phyloP scores from a whole-genome alignment of 2,888 invertebrate species.

The Hymenopus coronatus region DNA sequence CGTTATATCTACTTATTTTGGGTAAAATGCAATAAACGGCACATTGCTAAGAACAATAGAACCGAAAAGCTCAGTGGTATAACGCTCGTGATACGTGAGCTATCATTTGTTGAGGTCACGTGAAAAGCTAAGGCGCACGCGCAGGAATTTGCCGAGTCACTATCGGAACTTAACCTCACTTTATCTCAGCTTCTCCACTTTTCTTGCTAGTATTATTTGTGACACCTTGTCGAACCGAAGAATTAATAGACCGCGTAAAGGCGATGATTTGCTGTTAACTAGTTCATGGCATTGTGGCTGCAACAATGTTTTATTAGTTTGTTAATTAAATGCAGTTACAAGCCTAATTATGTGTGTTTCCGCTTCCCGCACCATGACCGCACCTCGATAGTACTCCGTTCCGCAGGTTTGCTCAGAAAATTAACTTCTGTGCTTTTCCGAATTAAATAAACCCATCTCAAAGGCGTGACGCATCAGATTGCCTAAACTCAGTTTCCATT shows the following conservation, averaged over 20 bases:
- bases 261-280: not conserved
- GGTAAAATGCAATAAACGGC: not conserved
- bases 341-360: not conserved
- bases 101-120: not conserved
- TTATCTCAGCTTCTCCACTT: not conserved
- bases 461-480: not conserved
- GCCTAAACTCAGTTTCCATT: not conserved
- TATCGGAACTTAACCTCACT: not conserved
- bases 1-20: not conserved
- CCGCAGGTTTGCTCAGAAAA: not conserved
- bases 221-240: not conserved
- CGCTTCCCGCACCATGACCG: not conserved
- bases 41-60: not conserved
- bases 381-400: not conserved
- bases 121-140: not conserved
- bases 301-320: not conserved
- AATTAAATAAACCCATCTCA: not conserved
- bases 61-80: not conserved
- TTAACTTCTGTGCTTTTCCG: not conserved
- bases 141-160: constrained; percentile 7
- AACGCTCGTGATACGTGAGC: not conserved
- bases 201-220: not conserved
- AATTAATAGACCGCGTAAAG: constrained; percentile 11
- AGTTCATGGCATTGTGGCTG: not conserved
- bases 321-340: not conserved